Percentiles rank a stretch among this genome's conserved stretches.
These are phyloP conservation scores for Montipora capricornis DNA, from an alignment of 64 coral and sea anemone species.

Conservation along the genomic window DNA sequence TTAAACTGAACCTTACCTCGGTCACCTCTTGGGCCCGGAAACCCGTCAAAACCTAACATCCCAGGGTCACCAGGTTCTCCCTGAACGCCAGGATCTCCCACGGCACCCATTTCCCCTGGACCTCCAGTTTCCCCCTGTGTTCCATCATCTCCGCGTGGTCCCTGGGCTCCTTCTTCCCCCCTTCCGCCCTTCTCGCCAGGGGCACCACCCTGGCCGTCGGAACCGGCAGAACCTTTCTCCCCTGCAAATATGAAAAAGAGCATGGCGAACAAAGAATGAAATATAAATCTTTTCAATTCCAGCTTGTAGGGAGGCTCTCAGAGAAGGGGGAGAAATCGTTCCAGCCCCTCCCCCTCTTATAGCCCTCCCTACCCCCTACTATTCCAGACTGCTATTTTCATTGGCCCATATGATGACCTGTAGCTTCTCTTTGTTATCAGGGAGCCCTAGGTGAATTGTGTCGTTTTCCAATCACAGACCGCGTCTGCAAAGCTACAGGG, in stretches of 20 bases:
- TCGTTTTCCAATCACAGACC: too few species aligned
- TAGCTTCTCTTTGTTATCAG: too few species aligned
- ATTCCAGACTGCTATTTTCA: too few species aligned
- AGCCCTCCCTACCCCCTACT: too few species aligned
- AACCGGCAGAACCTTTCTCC: background rate
- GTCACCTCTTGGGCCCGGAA: slow-evolving; percentile 3
- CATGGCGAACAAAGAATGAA: background rate
- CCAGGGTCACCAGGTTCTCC: slow-evolving; percentile 48
- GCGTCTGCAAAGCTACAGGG: too few species aligned
- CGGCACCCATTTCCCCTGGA: slow-evolving; percentile 52
- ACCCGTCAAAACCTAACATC: background rate
- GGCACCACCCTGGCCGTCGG: background rate
- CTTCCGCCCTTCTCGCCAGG: slow-evolving; percentile 14
- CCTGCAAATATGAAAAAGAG: background rate
- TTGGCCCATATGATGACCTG: too few species aligned
- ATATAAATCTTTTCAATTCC: too few species aligned
- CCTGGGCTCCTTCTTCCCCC: slow-evolving; percentile 4
- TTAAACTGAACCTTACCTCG: background rate
- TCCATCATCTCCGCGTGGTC: slow-evolving; percentile 36
- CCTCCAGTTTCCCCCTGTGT: slow-evolving; percentile 46
- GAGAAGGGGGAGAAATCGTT: background rate
- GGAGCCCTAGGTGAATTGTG: too few species aligned
- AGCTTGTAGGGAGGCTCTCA: too few species aligned
- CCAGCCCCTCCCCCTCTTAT: too few species aligned
- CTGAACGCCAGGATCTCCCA: slow-evolving; percentile 52